A percentile compares a stretch with the other conserved stretches of the same genome.
Evolutionary conservation across 2,797 vertebrate genomes (phyloP).

Genomic region (Rhabdophis nuchalis): DNA sequence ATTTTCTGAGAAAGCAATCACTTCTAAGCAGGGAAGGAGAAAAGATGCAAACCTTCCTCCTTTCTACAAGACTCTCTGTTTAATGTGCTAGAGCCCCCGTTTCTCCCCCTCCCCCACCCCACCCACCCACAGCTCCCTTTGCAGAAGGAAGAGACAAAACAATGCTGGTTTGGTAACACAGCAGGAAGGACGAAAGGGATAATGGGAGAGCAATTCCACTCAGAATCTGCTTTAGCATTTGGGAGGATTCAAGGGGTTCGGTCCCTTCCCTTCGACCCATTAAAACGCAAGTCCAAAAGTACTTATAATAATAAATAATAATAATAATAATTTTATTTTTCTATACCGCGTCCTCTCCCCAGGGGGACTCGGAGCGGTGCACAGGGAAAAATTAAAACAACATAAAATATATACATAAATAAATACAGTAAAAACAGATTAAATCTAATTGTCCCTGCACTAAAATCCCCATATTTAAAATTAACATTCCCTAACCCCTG

Average conservation of each 20-base stretch:
- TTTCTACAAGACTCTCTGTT: neutral
- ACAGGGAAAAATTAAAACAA: no score
- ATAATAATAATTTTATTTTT: no score
- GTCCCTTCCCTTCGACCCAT: neutral
- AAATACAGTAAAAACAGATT: no score
- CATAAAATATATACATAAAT: no score
- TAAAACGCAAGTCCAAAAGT: neutral
- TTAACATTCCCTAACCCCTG: no score
- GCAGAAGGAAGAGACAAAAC: neutral
- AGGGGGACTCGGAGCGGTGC: no score
- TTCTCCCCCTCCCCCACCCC: neutral
- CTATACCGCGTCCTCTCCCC: no score
- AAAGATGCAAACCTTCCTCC: neutral
- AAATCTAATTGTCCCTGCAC: no score
- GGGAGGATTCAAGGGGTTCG: neutral
- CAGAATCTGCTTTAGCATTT: neutral
- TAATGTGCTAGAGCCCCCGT: neutral
- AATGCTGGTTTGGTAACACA: neutral
- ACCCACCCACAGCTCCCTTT: neutral
- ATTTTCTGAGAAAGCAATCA: neutral
- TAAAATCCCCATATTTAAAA: no score
- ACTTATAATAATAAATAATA: no score
- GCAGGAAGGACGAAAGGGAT: neutral
- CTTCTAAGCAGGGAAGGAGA: neutral
- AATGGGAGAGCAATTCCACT: neutral